Percentiles rank a stretch among this genome's conserved stretches.
These are phyloP conservation scores for Tor tambroides DNA, from an alignment of 2,113 vertebrate species.

Conservation along the genomic window DNA sequence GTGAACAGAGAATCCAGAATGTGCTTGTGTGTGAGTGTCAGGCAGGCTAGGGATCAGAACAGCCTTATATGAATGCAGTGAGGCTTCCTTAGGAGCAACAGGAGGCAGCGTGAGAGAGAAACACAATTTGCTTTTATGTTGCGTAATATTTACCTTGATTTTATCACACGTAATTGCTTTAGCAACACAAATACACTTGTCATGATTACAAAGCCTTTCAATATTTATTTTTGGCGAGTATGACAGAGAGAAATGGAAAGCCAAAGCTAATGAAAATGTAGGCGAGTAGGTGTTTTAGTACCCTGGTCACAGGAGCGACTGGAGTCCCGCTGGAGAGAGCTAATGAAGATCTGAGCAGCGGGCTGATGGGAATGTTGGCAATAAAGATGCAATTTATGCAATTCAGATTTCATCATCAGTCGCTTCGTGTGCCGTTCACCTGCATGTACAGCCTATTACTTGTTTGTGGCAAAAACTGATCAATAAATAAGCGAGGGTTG, in stretches of 20 bases:
- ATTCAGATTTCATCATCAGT: slow-evolving; percentile 16
- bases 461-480: background rate
- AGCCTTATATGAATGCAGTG: slow-evolving; percentile 64
- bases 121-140: slow-evolving; percentile 17
- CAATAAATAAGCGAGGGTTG: slow-evolving; percentile 1
- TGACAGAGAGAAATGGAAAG: slow-evolving; percentile 32
- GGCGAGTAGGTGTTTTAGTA: slow-evolving; percentile 14
- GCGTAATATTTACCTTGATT: slow-evolving; percentile 34
- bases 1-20: slow-evolving; percentile 61
- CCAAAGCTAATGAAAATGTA: slow-evolving; percentile 8
- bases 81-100: slow-evolving; percentile 63
- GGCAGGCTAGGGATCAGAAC: slow-evolving; percentile 62
- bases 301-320: slow-evolving; percentile 25
- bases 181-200: slow-evolving; percentile 38
- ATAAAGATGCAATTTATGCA: slow-evolving; percentile 33
- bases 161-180: slow-evolving; percentile 31
- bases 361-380: slow-evolving; percentile 7
- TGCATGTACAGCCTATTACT: background rate
- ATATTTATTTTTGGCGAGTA: slow-evolving; percentile 31
- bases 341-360: slow-evolving; percentile 41
- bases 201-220: slow-evolving; percentile 50
- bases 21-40: slow-evolving; percentile 14
- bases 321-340: slow-evolving; percentile 19
- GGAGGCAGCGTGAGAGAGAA: slow-evolving; percentile 55
- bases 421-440: background rate